These are phyloP conservation scores for Drosophila testacea DNA, from an alignment of 2,888 invertebrate species.

Conservation along the genomic window DNA sequence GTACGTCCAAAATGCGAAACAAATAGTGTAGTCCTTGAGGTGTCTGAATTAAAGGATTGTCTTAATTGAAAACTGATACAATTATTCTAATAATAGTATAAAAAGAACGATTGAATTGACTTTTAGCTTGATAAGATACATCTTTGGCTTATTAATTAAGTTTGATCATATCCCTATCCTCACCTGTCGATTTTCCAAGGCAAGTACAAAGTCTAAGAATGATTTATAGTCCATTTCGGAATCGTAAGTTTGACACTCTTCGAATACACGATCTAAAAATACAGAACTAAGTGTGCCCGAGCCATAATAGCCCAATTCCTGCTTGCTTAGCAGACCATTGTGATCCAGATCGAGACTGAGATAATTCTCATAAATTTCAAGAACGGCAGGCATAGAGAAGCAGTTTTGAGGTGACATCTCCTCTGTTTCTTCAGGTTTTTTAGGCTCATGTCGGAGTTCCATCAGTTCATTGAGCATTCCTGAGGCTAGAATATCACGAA, in stretches of 20 bases:
- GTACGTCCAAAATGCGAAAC: constrained; percentile 95
- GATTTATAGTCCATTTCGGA: constrained; percentile 99
- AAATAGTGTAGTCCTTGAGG: constrained; percentile 96
- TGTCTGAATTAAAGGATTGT: constrained; percentile 15
- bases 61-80: neutral
- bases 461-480: constrained; percentile 94
- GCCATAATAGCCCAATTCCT: constrained; percentile 95
- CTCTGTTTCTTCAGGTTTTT: constrained; percentile 91
- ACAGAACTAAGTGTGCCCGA: constrained; percentile 96
- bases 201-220: constrained; percentile 96
- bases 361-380: constrained; percentile 97
- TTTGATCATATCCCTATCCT: neutral
- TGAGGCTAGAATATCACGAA: constrained; percentile 93
- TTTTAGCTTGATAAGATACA: neutral
- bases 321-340: constrained; percentile 97
- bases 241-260: constrained; percentile 97
- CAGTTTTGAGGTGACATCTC: constrained; percentile 88
- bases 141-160: neutral
- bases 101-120: too few species aligned
- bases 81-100: too few species aligned
- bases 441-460: constrained; percentile 93
- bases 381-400: constrained; percentile 95
- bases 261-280: constrained; percentile 96
- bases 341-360: constrained; percentile 96
- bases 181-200: constrained; percentile 95